A percentile compares a stretch with the other conserved stretches of the same genome.
These are phyloP conservation scores for Hyles lineata DNA, from an alignment of 2,888 invertebrate species.

Conservation along the genomic window DNA sequence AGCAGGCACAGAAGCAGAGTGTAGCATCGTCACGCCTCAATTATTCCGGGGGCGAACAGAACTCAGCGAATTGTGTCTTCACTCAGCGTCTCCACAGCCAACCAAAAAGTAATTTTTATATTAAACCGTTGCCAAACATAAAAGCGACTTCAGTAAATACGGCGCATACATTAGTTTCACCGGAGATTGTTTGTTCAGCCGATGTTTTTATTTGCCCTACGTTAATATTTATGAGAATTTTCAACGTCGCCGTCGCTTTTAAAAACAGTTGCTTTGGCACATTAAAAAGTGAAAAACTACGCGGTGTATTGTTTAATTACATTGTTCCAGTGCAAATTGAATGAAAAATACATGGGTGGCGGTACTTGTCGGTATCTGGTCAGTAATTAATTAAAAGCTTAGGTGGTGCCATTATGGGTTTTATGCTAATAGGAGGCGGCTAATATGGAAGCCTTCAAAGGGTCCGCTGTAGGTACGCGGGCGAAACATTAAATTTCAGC, in stretches of 20 bases:
- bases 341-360: constrained; percentile 52
- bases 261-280: constrained; percentile 33
- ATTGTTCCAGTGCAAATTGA: constrained; percentile 57
- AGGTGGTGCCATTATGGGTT: constrained; percentile 75
- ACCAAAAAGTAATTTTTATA: constrained; percentile 82
- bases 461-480: constrained; percentile 44
- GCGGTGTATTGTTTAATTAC: constrained; percentile 52
- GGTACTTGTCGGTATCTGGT: constrained; percentile 63
- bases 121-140: constrained; percentile 81
- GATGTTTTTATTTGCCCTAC: constrained; percentile 69
- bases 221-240: constrained; percentile 78
- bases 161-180: constrained; percentile 82
- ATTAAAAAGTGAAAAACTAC: neutral
- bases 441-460: constrained; percentile 78
- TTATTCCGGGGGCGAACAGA: constrained; percentile 68
- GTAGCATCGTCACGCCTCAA: constrained; percentile 78
- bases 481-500: constrained; percentile 74
- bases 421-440: constrained; percentile 78
- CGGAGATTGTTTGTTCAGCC: constrained; percentile 79
- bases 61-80: constrained; percentile 63
- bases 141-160: constrained; percentile 76
- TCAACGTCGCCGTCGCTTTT: constrained; percentile 48
- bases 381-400: constrained; percentile 82
- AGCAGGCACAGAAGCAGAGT: constrained; percentile 55
- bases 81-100: constrained; percentile 62